These are phyloP conservation scores for Temnopleurus reevesii DNA, from an alignment of 53 echinoderm and acorn worm species.

Conservation along the genomic window DNA sequence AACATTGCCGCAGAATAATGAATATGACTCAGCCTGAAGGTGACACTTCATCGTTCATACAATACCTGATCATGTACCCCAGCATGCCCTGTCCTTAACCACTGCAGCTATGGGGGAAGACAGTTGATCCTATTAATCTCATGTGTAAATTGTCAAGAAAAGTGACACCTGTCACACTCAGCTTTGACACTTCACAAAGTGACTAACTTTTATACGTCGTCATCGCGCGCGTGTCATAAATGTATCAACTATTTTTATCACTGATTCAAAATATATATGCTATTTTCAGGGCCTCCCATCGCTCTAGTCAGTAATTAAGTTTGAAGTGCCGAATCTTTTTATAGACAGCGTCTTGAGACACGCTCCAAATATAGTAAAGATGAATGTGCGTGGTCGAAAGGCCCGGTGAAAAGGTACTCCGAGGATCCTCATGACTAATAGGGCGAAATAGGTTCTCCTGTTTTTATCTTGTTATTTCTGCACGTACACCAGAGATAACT, in stretches of 20 bases:
- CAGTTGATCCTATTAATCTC: background rate
- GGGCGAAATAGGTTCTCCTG: too few relatives aligned
- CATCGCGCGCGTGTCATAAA: background rate
- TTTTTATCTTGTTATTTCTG: too few relatives aligned
- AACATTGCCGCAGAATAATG: too few relatives aligned
- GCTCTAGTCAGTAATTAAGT: background rate
- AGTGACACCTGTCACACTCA: background rate
- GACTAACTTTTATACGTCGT: background rate
- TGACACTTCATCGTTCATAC: too few relatives aligned
- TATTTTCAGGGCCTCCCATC: conserved; percentile 1
- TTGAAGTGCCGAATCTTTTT: background rate
- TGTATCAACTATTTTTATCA: background rate
- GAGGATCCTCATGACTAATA: too few relatives aligned
- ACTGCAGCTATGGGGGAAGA: background rate
- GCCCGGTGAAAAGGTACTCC: background rate
- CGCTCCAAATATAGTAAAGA: background rate
- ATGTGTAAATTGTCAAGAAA: background rate
- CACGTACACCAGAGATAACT: too few relatives aligned
- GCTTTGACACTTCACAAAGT: background rate
- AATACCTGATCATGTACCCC: background rate
- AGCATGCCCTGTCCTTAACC: background rate
- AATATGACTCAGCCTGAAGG: too few relatives aligned
- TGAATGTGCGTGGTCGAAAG: background rate
- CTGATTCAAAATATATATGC: background rate
- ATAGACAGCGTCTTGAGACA: background rate